Evolutionary conservation across 2,797 vertebrate species (phyloP).

Genomic region (Lacerta agilis): DNA sequence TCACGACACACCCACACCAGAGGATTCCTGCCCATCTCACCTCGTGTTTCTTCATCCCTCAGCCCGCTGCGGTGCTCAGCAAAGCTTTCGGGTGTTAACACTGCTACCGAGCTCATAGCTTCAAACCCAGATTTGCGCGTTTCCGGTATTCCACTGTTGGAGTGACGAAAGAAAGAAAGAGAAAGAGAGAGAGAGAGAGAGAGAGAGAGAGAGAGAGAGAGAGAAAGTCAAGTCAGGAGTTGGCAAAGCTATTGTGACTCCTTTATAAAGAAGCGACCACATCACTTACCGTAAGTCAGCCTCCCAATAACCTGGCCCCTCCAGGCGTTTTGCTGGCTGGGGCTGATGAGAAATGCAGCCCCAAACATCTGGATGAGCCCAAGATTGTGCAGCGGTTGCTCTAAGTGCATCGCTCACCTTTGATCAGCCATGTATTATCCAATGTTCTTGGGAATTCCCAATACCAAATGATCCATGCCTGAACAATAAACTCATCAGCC

Average conservation of each 20-base stretch:
- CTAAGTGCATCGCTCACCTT: background rate
- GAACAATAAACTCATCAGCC: no score
- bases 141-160: slow-evolving; percentile 80
- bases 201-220: background rate
- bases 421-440: no score
- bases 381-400: background rate
- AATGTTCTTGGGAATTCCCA: no score
- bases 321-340: no score
- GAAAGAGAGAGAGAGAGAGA: background rate
- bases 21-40: slow-evolving; percentile 50
- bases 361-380: no score
- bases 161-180: background rate
- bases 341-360: no score
- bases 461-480: no score
- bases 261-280: background rate
- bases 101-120: slow-evolving; percentile 87
- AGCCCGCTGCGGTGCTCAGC: slow-evolving; percentile 83
- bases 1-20: background rate
- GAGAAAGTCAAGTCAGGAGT: background rate
- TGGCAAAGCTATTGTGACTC: background rate
- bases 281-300: no score
- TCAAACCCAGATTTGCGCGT: slow-evolving; percentile 73
- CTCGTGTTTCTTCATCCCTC: slow-evolving; percentile 80
- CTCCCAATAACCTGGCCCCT: no score
- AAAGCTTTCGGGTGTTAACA: slow-evolving; percentile 87